phyloP scores from a whole-genome alignment of 2,797 vertebrate species.

The Aotus griseimembra region DNA sequence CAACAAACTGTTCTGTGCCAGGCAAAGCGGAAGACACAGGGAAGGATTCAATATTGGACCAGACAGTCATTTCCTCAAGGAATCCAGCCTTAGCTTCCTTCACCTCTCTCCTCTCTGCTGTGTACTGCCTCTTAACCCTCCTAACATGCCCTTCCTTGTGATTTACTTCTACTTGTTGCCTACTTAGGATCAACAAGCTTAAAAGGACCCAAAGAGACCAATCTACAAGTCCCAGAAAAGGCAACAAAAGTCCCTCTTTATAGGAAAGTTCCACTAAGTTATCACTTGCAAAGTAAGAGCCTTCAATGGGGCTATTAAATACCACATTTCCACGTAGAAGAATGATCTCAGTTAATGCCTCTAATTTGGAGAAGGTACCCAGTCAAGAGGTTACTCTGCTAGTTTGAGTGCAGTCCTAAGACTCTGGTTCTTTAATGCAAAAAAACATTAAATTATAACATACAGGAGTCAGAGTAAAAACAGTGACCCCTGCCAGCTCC shows the following conservation, averaged over 20 bases:
- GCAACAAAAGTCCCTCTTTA: background rate
- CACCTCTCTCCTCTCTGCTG: background rate
- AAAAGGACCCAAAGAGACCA: slow-evolving; percentile 30
- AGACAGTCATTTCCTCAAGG: background rate
- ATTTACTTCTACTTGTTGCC: background rate
- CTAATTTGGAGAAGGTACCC: background rate
- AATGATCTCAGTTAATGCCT: background rate
- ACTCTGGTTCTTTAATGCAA: background rate
- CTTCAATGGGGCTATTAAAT: background rate
- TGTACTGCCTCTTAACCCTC: background rate
- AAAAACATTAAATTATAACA: background rate
- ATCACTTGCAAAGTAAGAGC: slow-evolving; percentile 38
- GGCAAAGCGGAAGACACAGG: background rate
- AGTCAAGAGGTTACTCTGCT: background rate
- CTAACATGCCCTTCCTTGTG: background rate
- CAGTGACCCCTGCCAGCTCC: background rate
- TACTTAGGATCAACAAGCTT: background rate
- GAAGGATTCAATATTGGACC: slow-evolving; percentile 10
- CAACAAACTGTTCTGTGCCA: slow-evolving; percentile 56
- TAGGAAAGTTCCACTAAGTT: background rate
- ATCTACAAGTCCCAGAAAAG: background rate
- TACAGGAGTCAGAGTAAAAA: background rate
- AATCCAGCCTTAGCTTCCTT: background rate
- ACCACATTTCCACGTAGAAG: background rate
- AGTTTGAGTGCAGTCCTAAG: background rate